phyloP scores from a whole-genome alignment of 2,797 vertebrate genomes.

The Tenualosa ilisha region DNA sequence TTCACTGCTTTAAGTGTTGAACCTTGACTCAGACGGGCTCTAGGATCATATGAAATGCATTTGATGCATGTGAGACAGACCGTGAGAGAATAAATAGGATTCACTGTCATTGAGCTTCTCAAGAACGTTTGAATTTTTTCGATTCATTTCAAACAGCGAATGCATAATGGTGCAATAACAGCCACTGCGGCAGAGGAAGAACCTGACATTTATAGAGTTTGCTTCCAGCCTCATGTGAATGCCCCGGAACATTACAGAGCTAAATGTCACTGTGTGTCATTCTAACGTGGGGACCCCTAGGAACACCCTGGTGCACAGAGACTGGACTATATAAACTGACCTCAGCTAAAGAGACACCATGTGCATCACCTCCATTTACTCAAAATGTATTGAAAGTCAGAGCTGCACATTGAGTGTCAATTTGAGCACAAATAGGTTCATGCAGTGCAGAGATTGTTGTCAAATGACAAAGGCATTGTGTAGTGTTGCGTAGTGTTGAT shows the following conservation, averaged over 20 bases:
- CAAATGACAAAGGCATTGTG: not conserved
- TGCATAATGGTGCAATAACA: not conserved
- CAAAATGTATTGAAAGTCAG: not conserved
- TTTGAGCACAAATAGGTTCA: not conserved
- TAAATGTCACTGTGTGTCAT: constrained; percentile 32
- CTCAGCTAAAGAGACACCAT: not conserved
- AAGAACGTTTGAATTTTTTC: not conserved
- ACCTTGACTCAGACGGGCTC: not conserved
- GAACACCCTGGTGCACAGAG: not conserved
- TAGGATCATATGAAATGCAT: not conserved
- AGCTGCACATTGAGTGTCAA: not conserved
- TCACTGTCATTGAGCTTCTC: not conserved
- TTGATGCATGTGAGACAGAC: not conserved
- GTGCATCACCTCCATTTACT: not conserved
- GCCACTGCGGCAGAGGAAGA: not conserved
- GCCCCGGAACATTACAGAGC: constrained; percentile 4
- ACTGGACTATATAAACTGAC: not conserved
- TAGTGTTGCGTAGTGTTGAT: not conserved
- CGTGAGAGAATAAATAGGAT: not conserved
- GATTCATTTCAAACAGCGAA: constrained; percentile 22
- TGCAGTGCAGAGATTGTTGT: not conserved
- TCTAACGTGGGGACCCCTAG: not conserved
- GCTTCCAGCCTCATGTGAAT: constrained; percentile 26
- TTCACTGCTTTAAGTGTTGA: not conserved
- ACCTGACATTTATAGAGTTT: constrained; percentile 2